Percentiles rank a stretch among this genome's conserved stretches.
These are phyloP conservation scores for Etia nguti DNA, from an alignment of 2,113 vertebrate species.

Conservation along the genomic window DNA sequence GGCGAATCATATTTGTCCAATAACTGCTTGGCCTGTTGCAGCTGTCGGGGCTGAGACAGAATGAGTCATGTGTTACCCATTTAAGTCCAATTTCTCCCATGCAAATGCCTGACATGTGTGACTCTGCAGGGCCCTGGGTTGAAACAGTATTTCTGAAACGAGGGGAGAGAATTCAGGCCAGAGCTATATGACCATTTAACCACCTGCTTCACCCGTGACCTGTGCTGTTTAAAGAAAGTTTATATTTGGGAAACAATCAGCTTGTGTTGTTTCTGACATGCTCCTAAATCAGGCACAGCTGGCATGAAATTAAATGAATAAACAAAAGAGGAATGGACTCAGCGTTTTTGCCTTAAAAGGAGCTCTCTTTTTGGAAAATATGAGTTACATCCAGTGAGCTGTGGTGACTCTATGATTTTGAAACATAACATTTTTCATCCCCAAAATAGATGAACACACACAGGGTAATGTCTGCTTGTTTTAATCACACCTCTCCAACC, in stretches of 20 bases:
- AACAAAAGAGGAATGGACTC: conserved; percentile 18
- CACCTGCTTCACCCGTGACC: conserved; percentile 48
- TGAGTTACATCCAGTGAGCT: conserved; percentile 8
- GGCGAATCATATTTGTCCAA: conserved; percentile 67
- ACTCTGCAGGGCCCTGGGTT: conserved; percentile 38
- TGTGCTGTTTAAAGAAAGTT: conserved; percentile 13
- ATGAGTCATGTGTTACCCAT: conserved; percentile 69
- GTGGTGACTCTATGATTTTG: neutral
- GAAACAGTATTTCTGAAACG: conserved; percentile 39
- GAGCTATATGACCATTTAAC: conserved; percentile 18
- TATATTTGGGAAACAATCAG: conserved; percentile 16
- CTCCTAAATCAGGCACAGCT: conserved; percentile 9
- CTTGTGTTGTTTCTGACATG: conserved; percentile 5
- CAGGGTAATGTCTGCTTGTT: neutral
- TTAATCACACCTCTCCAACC: neutral
- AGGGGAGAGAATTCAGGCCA: conserved; percentile 17
- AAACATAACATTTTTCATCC: neutral
- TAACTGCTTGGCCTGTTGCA: conserved; percentile 60
- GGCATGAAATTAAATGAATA: conserved; percentile 25
- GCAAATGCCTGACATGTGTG: conserved; percentile 69
- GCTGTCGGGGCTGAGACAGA: conserved; percentile 58
- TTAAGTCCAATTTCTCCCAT: conserved; percentile 65
- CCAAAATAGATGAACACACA: conserved; percentile 14
- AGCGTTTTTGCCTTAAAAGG: conserved; percentile 30
- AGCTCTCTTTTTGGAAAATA: conserved; percentile 20